phyloP scores from a whole-genome alignment of 2,888 invertebrate genomes.

The Theretra japonica region DNA sequence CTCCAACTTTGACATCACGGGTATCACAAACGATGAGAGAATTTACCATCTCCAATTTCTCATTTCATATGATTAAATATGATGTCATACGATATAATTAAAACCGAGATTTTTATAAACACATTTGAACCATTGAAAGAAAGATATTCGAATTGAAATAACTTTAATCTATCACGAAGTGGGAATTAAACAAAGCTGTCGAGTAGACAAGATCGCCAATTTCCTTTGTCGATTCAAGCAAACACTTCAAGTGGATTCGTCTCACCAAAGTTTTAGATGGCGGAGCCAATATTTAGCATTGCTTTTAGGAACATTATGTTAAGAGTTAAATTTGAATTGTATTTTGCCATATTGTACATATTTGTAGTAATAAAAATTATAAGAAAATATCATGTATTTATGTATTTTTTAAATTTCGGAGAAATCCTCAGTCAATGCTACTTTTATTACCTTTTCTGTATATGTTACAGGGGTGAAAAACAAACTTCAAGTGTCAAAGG shows the following conservation, averaged over 20 bases:
- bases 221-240: slow-evolving; percentile 14
- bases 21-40: too few species aligned
- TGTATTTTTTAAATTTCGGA: not conserved
- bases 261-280: slow-evolving; percentile 12
- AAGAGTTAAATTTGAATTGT: not conserved
- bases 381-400: too few species aligned
- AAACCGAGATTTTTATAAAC: not conserved
- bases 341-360: not conserved
- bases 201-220: slow-evolving; percentile 22
- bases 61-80: too few species aligned
- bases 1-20: too few species aligned
- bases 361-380: not conserved
- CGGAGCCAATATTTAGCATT: slow-evolving; percentile 8
- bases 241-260: slow-evolving; percentile 2
- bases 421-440: too few species aligned
- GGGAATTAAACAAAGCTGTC: slow-evolving; percentile 14
- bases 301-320: not conserved
- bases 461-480: too few species aligned
- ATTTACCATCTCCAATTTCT: too few species aligned
- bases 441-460: not conserved
- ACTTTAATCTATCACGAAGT: slow-evolving; percentile 7
- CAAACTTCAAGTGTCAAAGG: too few species aligned
- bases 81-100: too few species aligned
- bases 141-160: not conserved
- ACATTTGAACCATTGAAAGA: not conserved